A percentile compares a stretch with the other conserved stretches of the same genome.
phyloP scores from a whole-genome alignment of 2,797 vertebrate genomes.

The Esox masquinongy region DNA sequence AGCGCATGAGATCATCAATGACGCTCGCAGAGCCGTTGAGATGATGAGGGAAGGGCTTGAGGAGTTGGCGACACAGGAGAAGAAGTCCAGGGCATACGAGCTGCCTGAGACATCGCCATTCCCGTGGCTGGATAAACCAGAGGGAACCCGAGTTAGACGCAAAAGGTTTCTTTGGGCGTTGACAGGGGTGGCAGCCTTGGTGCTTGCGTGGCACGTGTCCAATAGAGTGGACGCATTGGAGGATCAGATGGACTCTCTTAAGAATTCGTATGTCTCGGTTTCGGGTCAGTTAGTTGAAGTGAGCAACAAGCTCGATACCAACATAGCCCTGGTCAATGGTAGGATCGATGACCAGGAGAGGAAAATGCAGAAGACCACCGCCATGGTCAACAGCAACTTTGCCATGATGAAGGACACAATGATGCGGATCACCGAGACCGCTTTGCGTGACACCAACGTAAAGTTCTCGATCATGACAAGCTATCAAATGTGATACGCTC shows the following conservation, averaged over 20 bases:
- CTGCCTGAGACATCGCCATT: neutral
- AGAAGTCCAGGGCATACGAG: neutral
- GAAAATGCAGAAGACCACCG: constrained; percentile 18
- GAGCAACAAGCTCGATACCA: constrained; percentile 22
- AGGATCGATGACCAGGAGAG: constrained; percentile 10
- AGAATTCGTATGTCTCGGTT: neutral
- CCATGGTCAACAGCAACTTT: constrained; percentile 17
- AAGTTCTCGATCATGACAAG: constrained; percentile 29
- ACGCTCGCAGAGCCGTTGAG: constrained; percentile 10
- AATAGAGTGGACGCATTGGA: neutral
- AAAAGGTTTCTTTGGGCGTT: rapidly evolving
- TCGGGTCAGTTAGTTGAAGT: neutral
- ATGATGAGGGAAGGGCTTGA: constrained; percentile 14
- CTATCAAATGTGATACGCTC: constrained; percentile 37
- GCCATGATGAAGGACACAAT: constrained; percentile 4
- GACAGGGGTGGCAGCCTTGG: rapidly evolving
- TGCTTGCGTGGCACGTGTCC: neutral
- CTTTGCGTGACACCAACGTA: neutral
- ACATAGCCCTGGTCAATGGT: constrained; percentile 15
- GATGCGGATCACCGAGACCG: constrained; percentile 9
- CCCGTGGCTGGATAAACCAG: neutral
- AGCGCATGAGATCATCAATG: constrained; percentile 19
- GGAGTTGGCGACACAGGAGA: constrained; percentile 8
- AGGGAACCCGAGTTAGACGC: neutral
- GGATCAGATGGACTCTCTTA: neutral